Conservation (phyloP, 2,113 vertebrate genomes). For the Hyaena hyaena region DNA sequence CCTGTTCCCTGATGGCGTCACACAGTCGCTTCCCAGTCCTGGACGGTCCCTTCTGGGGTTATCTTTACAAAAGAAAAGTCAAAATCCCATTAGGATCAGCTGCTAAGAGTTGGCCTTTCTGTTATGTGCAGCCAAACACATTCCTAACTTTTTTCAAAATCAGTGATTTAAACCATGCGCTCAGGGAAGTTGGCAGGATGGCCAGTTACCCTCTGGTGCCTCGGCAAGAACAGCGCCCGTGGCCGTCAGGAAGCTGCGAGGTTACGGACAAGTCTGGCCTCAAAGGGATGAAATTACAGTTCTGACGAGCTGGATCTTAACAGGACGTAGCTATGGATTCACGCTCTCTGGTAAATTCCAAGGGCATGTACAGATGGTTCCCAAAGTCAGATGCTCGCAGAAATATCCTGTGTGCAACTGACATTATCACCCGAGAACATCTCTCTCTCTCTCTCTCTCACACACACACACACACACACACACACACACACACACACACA, state of each 20-base stretch:
- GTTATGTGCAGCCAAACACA: background rate
- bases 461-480: background rate
- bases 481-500: background rate
- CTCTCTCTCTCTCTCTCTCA: background rate
- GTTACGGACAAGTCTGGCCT: background rate
- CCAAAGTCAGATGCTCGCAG: background rate
- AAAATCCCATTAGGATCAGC: background rate
- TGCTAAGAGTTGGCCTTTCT: background rate
- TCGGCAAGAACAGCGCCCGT: background rate
- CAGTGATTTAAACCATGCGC: background rate
- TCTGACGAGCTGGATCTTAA: background rate
- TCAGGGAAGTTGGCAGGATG: background rate
- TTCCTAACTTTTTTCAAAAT: background rate
- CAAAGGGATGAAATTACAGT: no score
- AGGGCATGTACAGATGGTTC: background rate
- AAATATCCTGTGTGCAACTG: background rate
- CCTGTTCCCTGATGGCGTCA: no score
- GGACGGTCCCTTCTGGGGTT: background rate
- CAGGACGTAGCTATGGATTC: accelerated
- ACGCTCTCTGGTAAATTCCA: background rate
- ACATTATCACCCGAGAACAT: background rate
- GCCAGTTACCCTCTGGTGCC: background rate
- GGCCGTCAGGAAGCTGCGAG: background rate
- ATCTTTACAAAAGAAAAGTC: background rate
- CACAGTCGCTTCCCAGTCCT: background rate